Conservation (phyloP, 2,113 vertebrate genomes). For the Paramisgurnus dabryanus region DNA sequence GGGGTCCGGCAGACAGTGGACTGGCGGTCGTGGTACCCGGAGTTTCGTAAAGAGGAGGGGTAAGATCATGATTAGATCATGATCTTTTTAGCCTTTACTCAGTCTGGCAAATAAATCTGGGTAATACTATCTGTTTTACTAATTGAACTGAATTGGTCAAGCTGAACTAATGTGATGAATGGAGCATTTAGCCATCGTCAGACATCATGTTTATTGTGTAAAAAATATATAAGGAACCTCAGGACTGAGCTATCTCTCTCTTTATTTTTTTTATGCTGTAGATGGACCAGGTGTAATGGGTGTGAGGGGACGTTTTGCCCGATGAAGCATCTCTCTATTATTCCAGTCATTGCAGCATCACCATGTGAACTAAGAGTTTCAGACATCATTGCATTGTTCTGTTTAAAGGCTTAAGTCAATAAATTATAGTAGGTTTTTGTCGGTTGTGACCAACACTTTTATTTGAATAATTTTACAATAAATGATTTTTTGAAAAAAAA, state of each 20-base stretch:
- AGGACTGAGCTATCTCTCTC: background rate
- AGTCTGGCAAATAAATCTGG: background rate
- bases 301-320: slow-evolving; percentile 86
- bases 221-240: background rate
- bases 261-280: slow-evolving; percentile 8
- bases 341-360: slow-evolving; percentile 34
- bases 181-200: too few relatives aligned
- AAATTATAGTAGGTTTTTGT: background rate
- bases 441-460: slow-evolving; percentile 63
- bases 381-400: background rate
- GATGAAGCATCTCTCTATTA: slow-evolving; percentile 75
- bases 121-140: too few relatives aligned
- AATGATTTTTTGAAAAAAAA: slow-evolving; percentile 57
- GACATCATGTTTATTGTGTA: background rate
- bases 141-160: too few relatives aligned
- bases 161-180: background rate
- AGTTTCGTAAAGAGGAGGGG: slow-evolving; percentile 83
- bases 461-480: slow-evolving; percentile 75
- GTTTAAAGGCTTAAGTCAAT: slow-evolving; percentile 62
- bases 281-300: slow-evolving; percentile 77
- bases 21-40: slow-evolving; percentile 74
- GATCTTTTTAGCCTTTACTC: slow-evolving; percentile 31
- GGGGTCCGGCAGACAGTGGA: slow-evolving; percentile 81
- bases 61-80: slow-evolving; percentile 50
- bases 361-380: background rate